A percentile compares a stretch with the other conserved stretches of the same genome.
Evolutionary conservation across 92 coral and sea anemone species (phyloP).

Genomic region (Zoanthus gigantus): DNA sequence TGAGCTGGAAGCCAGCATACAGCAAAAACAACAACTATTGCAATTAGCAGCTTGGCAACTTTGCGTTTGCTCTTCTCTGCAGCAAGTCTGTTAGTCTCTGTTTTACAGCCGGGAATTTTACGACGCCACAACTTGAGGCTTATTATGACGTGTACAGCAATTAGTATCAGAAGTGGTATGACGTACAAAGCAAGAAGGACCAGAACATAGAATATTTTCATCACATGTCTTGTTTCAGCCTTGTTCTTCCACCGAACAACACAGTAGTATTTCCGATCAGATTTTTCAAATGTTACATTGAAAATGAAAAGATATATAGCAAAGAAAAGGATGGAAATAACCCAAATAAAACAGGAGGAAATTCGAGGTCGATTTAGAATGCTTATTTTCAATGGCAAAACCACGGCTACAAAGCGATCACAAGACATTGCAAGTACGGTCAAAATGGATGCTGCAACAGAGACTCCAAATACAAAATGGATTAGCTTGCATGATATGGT

Average conservation of each 20-base stretch:
- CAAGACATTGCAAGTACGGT: conserved; percentile 35
- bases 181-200: conserved; percentile 13
- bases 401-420: conserved; percentile 34
- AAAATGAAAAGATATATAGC: conserved; percentile 10
- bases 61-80: conserved; percentile 29
- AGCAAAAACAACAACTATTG: conserved; percentile 26
- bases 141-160: conserved; percentile 25
- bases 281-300: background rate
- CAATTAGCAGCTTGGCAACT: conserved; percentile 11
- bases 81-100: conserved; percentile 10
- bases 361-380: background rate
- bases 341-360: conserved; percentile 1
- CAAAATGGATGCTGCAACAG: conserved; percentile 23
- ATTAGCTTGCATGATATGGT: conserved; percentile 1
- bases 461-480: conserved; percentile 24
- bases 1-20: conserved; percentile 35
- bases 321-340: conserved; percentile 3
- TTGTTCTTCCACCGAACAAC: background rate
- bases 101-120: conserved; percentile 10
- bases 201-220: background rate
- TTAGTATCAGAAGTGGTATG: conserved; percentile 6
- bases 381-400: conserved; percentile 23
- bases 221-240: background rate
- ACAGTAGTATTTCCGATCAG: conserved; percentile 11
- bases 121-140: conserved; percentile 18